Percentiles rank a stretch among this genome's conserved stretches.
Evolutionary conservation across 2,797 vertebrate genomes (phyloP).

Genomic region (Tadarida brasiliensis): DNA sequence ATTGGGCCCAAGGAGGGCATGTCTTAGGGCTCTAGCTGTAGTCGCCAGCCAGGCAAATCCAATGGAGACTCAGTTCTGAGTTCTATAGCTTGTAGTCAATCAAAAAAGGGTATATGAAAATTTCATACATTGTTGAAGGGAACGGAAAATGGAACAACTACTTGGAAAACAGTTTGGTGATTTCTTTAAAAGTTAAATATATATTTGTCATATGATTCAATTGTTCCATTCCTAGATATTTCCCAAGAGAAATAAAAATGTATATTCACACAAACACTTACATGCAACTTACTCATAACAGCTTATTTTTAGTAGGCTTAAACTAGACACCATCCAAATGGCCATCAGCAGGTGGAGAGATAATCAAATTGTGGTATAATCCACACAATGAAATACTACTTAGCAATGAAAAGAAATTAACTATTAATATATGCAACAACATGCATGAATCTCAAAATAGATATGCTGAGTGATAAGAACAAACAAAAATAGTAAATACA

Average conservation of each 20-base stretch:
- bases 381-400: neutral
- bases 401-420: conserved; percentile 38
- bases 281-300: neutral
- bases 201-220: neutral
- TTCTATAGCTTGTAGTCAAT: neutral
- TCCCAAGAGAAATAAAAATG: conserved; percentile 5
- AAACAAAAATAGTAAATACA: conserved; percentile 25
- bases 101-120: neutral
- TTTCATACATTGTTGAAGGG: neutral
- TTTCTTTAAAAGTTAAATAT: conserved; percentile 48
- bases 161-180: neutral
- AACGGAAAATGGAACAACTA: neutral
- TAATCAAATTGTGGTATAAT: neutral
- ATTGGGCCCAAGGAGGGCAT: neutral
- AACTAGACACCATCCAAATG: conserved; percentile 42
- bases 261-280: neutral
- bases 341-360: neutral
- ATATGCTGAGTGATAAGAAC: neutral
- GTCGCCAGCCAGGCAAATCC: neutral
- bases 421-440: neutral
- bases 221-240: conserved; percentile 3
- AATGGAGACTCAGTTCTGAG: neutral
- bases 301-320: neutral
- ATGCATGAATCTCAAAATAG: conserved; percentile 30
- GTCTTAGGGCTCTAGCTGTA: neutral